phyloP scores from a whole-genome alignment of 2,888 invertebrate species.

The Dexiosoma caninum region DNA sequence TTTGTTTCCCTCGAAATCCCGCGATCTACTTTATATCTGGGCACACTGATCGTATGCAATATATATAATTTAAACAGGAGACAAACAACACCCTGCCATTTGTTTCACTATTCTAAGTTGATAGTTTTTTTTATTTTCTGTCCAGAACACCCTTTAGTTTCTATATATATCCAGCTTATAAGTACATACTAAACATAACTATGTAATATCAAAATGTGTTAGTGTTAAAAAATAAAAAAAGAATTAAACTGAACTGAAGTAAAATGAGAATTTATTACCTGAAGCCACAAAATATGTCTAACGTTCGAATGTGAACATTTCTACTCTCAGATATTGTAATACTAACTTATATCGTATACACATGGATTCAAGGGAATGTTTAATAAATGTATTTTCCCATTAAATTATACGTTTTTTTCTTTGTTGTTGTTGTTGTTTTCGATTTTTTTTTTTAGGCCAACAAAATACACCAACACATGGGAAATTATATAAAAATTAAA shows the following conservation, averaged over 20 bases:
- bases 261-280: constrained; percentile 44
- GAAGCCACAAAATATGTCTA: constrained; percentile 52
- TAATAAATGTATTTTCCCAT: constrained; percentile 42
- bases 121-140: too few relatives aligned
- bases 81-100: too few relatives aligned
- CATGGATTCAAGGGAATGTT: constrained; percentile 3
- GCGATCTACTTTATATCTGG: too few relatives aligned
- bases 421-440: neutral
- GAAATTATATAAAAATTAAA: constrained; percentile 46
- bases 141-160: neutral
- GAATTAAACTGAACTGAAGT: constrained; percentile 22
- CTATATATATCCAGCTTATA: neutral
- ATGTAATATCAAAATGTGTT: constrained; percentile 18
- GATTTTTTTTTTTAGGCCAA: too few relatives aligned
- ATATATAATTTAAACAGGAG: too few relatives aligned
- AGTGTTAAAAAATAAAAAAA: constrained; percentile 28
- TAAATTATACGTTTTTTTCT: constrained; percentile 7
- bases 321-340: neutral
- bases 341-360: constrained; percentile 34
- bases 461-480: constrained; percentile 18
- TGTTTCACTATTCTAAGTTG: too few relatives aligned
- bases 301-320: neutral
- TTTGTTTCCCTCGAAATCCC: too few relatives aligned
- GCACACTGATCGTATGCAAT: too few relatives aligned
- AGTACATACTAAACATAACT: neutral